Conservation (phyloP, 2,797 vertebrate genomes). For the Semotilus atromaculatus region DNA sequence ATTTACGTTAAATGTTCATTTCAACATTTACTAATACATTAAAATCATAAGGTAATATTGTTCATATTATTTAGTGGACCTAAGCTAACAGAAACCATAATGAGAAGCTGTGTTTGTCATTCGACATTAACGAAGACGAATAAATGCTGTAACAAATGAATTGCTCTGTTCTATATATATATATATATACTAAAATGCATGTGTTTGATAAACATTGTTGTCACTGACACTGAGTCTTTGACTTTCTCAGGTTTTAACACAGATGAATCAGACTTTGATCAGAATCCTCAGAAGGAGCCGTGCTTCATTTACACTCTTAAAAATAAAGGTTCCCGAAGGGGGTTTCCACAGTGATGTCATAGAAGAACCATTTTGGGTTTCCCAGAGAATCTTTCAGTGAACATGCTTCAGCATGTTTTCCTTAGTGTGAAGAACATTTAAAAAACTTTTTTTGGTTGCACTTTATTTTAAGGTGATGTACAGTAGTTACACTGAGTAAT, state of each 20-base stretch:
- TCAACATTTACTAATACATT: background rate
- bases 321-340: background rate
- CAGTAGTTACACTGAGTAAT: too few species aligned
- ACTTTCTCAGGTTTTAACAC: constrained; percentile 2
- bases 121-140: too few species aligned
- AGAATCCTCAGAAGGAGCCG: constrained; percentile 22
- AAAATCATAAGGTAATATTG: background rate
- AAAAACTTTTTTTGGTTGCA: too few species aligned
- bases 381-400: background rate
- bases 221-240: constrained; percentile 6
- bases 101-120: background rate
- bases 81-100: background rate
- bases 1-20: background rate
- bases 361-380: background rate
- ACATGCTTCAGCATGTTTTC: too few species aligned
- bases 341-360: background rate
- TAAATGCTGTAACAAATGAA: too few species aligned
- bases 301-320: background rate
- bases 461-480: too few species aligned
- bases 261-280: constrained; percentile 28
- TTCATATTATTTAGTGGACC: background rate
- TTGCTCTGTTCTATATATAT: too few species aligned
- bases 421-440: too few species aligned
- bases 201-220: constrained; percentile 3
- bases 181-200: background rate